Evolutionary conservation across 92 coral and sea anemone genomes (phyloP).

Genomic region (Galaxea fascicularis): DNA sequence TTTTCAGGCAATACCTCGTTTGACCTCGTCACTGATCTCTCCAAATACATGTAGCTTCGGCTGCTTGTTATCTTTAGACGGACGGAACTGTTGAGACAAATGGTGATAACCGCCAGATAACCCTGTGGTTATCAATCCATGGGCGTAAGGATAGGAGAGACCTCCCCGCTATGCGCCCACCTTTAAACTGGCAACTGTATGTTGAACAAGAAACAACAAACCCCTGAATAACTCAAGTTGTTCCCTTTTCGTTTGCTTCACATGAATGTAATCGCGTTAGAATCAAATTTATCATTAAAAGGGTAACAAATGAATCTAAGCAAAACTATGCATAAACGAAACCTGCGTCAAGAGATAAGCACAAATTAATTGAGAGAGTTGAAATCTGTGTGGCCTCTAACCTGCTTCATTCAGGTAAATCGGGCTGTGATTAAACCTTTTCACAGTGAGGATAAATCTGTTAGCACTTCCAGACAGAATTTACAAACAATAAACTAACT

Average conservation of each 20-base stretch:
- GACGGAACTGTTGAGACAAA: background rate
- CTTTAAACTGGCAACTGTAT: too few relatives aligned
- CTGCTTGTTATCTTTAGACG: background rate
- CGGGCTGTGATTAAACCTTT: background rate
- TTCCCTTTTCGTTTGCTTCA: background rate
- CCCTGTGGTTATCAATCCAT: background rate
- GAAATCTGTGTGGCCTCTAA: conserved; percentile 5
- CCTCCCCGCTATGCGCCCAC: too few relatives aligned
- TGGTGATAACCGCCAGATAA: background rate
- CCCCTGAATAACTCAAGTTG: background rate
- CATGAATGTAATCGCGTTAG: background rate
- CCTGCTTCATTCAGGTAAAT: background rate
- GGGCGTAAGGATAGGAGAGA: too few relatives aligned
- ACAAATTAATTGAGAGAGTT: background rate
- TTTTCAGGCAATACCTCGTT: conserved; percentile 13
- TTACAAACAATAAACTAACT: background rate
- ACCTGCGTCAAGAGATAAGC: background rate
- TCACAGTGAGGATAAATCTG: background rate
- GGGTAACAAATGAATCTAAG: background rate
- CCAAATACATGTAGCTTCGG: background rate
- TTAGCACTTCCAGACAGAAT: background rate
- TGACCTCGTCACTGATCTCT: background rate
- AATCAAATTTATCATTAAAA: background rate
- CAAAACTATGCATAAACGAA: background rate
- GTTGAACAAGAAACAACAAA: background rate